Conservation (phyloP, 1,140 invertebrate species). For the Oryctes rhinoceros region DNA sequence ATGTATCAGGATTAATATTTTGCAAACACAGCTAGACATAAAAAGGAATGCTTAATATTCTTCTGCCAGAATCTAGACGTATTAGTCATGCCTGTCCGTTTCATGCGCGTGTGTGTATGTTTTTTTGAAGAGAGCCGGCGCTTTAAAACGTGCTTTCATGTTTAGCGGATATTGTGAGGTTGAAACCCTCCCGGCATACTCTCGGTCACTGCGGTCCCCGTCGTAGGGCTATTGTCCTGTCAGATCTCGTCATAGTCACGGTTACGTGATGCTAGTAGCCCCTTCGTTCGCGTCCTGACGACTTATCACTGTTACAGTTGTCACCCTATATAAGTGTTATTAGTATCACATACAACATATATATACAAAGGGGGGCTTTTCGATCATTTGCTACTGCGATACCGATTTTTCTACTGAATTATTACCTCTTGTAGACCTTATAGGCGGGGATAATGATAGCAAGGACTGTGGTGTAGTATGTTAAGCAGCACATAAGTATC, state of each 20-base stretch:
- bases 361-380: not conserved
- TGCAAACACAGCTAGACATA: not conserved
- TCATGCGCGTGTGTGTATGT: not conserved
- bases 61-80: conserved; percentile 12
- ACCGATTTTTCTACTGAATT: not conserved
- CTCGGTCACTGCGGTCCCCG: conserved; percentile 42
- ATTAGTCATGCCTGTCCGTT: conserved; percentile 38
- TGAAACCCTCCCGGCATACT: conserved; percentile 37
- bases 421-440: no score
- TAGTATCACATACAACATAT: not conserved
- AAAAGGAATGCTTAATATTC: conserved; percentile 27
- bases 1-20: not conserved
- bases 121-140: conserved; percentile 15
- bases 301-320: conserved; percentile 36
- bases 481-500: no score
- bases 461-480: no score
- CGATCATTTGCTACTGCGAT: conserved; percentile 2
- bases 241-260: conserved; percentile 42
- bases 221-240: conserved; percentile 42
- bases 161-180: conserved; percentile 43
- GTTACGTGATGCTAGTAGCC: not conserved
- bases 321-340: conserved; percentile 21
- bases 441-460: no score
- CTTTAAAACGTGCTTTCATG: conserved; percentile 40
- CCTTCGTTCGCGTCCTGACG: conserved; percentile 3